Evolutionary conservation across 2,888 invertebrate species (phyloP).

Genomic region (Anorthoa munda): DNA sequence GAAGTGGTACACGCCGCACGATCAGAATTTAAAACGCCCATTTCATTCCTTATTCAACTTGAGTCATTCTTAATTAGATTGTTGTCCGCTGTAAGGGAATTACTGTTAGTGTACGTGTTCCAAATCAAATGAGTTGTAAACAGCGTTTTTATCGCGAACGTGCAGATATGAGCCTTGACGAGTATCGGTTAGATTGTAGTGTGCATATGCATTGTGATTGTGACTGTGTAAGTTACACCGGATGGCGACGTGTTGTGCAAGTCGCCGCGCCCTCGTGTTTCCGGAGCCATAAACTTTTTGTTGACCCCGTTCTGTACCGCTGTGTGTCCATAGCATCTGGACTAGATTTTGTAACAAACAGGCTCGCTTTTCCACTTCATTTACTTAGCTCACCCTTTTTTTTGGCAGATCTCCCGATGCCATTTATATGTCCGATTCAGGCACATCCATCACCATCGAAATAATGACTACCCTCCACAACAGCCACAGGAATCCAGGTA

Average conservation of each 20-base stretch:
- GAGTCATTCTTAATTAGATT: slow-evolving; percentile 77
- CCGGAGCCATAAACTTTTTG: slow-evolving; percentile 69
- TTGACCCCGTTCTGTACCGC: slow-evolving; percentile 52
- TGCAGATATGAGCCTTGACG: slow-evolving; percentile 70
- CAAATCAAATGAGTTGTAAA: slow-evolving; percentile 71
- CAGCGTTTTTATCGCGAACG: slow-evolving; percentile 71
- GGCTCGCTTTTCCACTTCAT: slow-evolving; percentile 28
- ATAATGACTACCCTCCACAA: slow-evolving; percentile 42
- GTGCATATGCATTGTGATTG: slow-evolving; percentile 68
- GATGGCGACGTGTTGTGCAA: slow-evolving; percentile 81
- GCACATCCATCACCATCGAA: slow-evolving; percentile 48
- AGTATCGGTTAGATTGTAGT: slow-evolving; percentile 58
- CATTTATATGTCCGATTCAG: slow-evolving; percentile 52
- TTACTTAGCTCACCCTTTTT: slow-evolving; percentile 32
- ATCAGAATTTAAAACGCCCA: slow-evolving; percentile 76
- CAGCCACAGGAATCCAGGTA: slow-evolving; percentile 40
- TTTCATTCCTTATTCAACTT: slow-evolving; percentile 76
- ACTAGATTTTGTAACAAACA: slow-evolving; percentile 49
- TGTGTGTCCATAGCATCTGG: slow-evolving; percentile 38
- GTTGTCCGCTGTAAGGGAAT: slow-evolving; percentile 66
- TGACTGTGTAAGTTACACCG: slow-evolving; percentile 70
- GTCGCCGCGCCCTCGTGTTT: slow-evolving; percentile 77
- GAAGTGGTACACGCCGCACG: slow-evolving; percentile 69
- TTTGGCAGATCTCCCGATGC: slow-evolving; percentile 61
- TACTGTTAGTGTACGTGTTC: slow-evolving; percentile 71